Conservation (phyloP, 2,888 invertebrate species). For the Plutella xylostella region DNA sequence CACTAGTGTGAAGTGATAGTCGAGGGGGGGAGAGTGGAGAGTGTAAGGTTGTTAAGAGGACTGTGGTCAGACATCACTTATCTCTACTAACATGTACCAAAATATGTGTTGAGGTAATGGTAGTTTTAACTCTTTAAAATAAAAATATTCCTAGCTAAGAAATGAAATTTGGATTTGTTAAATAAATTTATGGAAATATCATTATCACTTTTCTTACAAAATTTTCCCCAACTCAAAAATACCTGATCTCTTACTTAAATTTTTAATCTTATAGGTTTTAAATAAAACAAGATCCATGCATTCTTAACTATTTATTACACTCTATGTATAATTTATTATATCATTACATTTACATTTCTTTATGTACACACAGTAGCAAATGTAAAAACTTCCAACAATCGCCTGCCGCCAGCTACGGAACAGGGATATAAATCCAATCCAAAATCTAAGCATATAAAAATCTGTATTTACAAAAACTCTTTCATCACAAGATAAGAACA, state of each 20-base stretch:
- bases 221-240: background rate
- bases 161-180: slow-evolving; percentile 43
- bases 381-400: slow-evolving; percentile 34
- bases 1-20: too few relatives aligned
- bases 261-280: too few relatives aligned
- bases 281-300: too few relatives aligned
- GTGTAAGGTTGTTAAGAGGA: too few relatives aligned
- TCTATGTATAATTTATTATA: slow-evolving; percentile 61
- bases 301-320: slow-evolving; percentile 66
- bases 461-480: slow-evolving; percentile 43
- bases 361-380: slow-evolving; percentile 66
- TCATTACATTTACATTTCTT: slow-evolving; percentile 55
- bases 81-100: background rate
- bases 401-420: slow-evolving; percentile 17
- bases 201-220: background rate
- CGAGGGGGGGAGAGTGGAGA: too few relatives aligned
- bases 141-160: slow-evolving; percentile 29
- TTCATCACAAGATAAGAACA: background rate
- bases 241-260: too few relatives aligned
- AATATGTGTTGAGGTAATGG: background rate
- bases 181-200: slow-evolving; percentile 33
- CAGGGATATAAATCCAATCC: slow-evolving; percentile 35
- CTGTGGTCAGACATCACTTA: too few relatives aligned
- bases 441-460: slow-evolving; percentile 41
- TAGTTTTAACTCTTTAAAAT: background rate